Evolutionary conservation across 35 echinoderm and acorn worm genomes (phyloP).

Genomic region (Ophiothrix spiculata): DNA sequence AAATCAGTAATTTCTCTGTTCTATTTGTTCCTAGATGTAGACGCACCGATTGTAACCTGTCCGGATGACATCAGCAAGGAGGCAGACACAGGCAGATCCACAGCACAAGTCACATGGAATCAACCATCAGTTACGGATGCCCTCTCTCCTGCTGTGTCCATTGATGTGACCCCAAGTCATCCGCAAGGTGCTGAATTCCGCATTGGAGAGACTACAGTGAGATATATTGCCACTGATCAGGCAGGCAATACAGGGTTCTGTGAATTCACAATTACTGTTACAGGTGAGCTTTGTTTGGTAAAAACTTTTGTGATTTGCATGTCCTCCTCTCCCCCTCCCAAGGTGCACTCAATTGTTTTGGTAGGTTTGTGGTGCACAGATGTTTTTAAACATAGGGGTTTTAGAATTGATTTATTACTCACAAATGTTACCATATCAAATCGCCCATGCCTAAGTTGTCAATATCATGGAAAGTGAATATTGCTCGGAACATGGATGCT

Average conservation of each 20-base stretch:
- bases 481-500: too few species aligned
- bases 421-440: too few species aligned
- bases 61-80: not conserved
- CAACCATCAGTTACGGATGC: not conserved
- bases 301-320: too few species aligned
- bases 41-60: not conserved
- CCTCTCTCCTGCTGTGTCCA: not conserved
- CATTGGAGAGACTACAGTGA: conserved; percentile 18
- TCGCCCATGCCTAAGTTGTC: too few species aligned
- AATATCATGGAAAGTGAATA: too few species aligned
- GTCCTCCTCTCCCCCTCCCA: too few species aligned
- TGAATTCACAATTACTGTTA: conserved; percentile 20
- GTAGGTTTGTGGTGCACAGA: too few species aligned
- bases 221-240: not conserved
- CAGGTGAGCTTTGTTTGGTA: too few species aligned
- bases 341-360: too few species aligned
- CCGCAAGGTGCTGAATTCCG: not conserved
- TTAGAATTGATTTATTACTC: too few species aligned
- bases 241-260: conserved; percentile 11
- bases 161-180: not conserved
- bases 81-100: not conserved
- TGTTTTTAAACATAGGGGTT: too few species aligned
- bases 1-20: too few species aligned
- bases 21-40: not conserved
- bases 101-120: not conserved